Evolutionary conservation across 2,113 vertebrate genomes (phyloP).

Genomic region (Entelurus aequoreus): DNA sequence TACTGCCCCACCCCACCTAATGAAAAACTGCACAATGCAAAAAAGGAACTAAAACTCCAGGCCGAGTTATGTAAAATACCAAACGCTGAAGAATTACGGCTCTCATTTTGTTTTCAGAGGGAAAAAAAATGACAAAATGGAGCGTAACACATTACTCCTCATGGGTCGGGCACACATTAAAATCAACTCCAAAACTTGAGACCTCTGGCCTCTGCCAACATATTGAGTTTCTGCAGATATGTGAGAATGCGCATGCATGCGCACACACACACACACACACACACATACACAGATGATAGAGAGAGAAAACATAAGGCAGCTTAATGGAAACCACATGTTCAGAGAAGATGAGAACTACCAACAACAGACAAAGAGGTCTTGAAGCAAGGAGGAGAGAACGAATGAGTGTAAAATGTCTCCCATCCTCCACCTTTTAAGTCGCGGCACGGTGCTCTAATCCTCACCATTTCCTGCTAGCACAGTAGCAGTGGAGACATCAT

Average conservation of each 20-base stretch:
- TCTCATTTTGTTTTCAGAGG: neutral
- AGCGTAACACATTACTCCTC: neutral
- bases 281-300: constrained; percentile 35
- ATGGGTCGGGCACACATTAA: neutral
- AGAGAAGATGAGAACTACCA: constrained; percentile 28
- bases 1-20: neutral
- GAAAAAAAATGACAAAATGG: neutral
- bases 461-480: constrained; percentile 26
- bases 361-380: constrained; percentile 8
- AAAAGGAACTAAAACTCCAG: neutral
- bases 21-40: neutral
- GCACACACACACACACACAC: neutral
- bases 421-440: neutral
- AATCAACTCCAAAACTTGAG: constrained; percentile 9
- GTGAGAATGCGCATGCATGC: constrained; percentile 9
- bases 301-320: constrained; percentile 53
- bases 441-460: constrained; percentile 14
- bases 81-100: constrained; percentile 1
- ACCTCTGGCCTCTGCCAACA: constrained; percentile 23
- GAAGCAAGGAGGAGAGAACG: constrained; percentile 5
- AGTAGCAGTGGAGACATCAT: constrained; percentile 15
- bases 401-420: neutral
- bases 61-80: neutral
- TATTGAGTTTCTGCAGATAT: constrained; percentile 65
- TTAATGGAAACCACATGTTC: constrained; percentile 73